Evolutionary conservation across 2,113 vertebrate genomes (phyloP).

Genomic region (Trichechus manatus): DNA sequence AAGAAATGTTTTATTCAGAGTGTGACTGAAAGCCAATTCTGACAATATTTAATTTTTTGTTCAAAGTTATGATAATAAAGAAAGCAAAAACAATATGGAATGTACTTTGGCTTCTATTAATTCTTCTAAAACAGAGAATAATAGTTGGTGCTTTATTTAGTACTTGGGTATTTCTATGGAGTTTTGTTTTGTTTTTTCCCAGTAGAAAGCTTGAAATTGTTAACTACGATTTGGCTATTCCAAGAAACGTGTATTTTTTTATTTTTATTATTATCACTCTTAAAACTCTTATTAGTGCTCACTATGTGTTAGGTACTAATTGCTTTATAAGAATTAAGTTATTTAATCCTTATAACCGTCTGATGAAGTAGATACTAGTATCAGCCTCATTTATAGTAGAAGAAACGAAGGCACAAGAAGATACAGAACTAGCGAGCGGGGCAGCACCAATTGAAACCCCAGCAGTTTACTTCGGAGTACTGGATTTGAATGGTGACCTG

Average conservation of each 20-base stretch:
- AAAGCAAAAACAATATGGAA: neutral
- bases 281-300: neutral
- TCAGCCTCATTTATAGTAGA: neutral
- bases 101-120: neutral
- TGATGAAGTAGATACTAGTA: neutral
- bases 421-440: neutral
- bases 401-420: neutral
- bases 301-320: neutral
- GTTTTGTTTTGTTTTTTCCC: neutral
- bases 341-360: neutral
- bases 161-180: neutral
- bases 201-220: neutral
- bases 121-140: neutral
- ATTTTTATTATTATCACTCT: neutral
- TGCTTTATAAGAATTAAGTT: neutral
- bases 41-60: neutral
- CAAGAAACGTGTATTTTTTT: neutral
- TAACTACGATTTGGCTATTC: neutral
- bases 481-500: neutral
- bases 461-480: neutral
- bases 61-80: neutral
- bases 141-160: neutral
- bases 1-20: neutral
- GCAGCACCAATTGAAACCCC: neutral
- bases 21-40: neutral